A percentile compares a stretch with the other conserved stretches of the same genome.
Conservation (phyloP, 2,797 vertebrate species). For the Aulostomus chinensis region DNA sequence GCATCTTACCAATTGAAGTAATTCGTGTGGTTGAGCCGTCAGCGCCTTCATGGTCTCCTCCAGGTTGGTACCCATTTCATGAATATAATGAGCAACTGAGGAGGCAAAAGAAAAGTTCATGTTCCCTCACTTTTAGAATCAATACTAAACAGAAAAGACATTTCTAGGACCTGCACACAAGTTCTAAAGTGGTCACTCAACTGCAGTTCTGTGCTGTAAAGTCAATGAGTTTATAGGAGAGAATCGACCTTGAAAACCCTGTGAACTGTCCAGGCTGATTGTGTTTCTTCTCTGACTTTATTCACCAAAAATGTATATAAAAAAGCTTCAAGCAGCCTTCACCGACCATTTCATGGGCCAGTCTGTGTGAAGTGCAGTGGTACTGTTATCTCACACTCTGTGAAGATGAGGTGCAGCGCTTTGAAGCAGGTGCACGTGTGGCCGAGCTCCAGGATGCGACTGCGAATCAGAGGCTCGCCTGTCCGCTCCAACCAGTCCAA, state of each 20-base stretch:
- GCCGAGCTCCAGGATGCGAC: slow-evolving; percentile 43
- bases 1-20: slow-evolving; percentile 41
- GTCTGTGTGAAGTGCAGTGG: background rate
- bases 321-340: too few relatives aligned
- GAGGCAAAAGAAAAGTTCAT: background rate
- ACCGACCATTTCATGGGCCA: too few relatives aligned
- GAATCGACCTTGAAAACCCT: too few relatives aligned
- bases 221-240: too few relatives aligned
- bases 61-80: slow-evolving; percentile 43
- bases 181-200: too few relatives aligned
- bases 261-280: too few relatives aligned
- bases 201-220: too few relatives aligned
- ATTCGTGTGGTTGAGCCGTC: background rate
- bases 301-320: too few relatives aligned
- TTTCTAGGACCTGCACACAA: too few relatives aligned
- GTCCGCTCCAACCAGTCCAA: slow-evolving; percentile 78
- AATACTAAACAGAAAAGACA: too few relatives aligned
- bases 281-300: too few relatives aligned
- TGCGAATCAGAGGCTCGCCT: slow-evolving; percentile 60
- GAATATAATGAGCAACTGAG: slow-evolving; percentile 63
- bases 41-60: slow-evolving; percentile 32
- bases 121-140: background rate
- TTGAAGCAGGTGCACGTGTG: slow-evolving; percentile 14
- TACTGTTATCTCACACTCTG: slow-evolving; percentile 80
- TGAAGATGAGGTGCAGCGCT: slow-evolving; percentile 80